phyloP scores from a whole-genome alignment of 2,797 vertebrate genomes.

The Muscicapa striata region DNA sequence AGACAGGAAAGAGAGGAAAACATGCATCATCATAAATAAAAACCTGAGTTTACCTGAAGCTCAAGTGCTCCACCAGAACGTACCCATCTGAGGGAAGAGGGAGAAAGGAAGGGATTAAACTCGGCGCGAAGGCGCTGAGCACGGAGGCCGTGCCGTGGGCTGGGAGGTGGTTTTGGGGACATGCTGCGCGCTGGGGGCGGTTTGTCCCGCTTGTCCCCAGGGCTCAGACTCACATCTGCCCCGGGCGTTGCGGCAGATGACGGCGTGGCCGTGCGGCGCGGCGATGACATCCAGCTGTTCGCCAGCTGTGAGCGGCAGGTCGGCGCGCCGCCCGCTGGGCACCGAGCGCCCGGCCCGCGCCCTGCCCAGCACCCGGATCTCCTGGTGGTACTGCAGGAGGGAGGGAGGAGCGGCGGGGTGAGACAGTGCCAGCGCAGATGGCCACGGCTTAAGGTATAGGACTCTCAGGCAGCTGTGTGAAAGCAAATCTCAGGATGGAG shows the following conservation, averaged over 20 bases:
- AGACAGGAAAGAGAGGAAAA: not conserved
- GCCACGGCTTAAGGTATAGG: too few species aligned
- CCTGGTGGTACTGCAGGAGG: constrained; percentile 63
- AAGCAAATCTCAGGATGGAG: too few species aligned
- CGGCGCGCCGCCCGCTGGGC: not conserved
- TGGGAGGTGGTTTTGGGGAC: too few species aligned
- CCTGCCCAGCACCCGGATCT: constrained; percentile 68
- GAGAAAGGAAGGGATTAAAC: not conserved
- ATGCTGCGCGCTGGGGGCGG: too few species aligned
- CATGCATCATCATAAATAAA: not conserved
- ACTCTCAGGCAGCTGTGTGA: too few species aligned
- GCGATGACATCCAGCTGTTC: constrained; percentile 79
- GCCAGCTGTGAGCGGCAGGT: constrained; percentile 70
- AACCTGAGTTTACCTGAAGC: constrained; percentile 73
- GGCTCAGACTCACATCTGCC: constrained; percentile 77
- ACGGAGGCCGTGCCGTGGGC: not conserved
- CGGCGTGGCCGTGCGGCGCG: constrained; percentile 39
- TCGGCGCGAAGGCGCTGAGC: not conserved
- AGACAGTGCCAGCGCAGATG: too few species aligned
- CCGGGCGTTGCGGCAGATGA: constrained; percentile 76
- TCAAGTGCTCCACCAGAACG: constrained; percentile 74
- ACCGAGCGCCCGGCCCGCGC: constrained; percentile 53
- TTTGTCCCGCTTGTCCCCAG: not conserved
- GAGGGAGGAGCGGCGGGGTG: too few species aligned
- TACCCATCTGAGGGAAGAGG: constrained; percentile 67